Evolutionary conservation across 2,797 vertebrate species (phyloP), one percentile per base, ranked within the genome.

Genomic region (Bradypus variegatus): DNA sequence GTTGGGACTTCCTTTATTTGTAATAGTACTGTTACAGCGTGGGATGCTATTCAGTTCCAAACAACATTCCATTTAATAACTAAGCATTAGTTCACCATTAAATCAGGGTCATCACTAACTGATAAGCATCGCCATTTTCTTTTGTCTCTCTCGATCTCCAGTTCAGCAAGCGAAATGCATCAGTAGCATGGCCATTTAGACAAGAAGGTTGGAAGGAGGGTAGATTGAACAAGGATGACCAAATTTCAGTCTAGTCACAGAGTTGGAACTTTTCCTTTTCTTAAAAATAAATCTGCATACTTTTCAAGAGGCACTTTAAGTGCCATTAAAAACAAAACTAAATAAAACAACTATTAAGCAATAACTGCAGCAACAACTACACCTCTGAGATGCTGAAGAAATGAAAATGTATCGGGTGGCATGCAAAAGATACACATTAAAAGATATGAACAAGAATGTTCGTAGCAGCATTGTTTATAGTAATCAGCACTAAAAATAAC

Each of bases 11-110:
- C 93, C 76, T 94, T 94, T 93, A 95, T 96, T 96, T 96, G 92
- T 95, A 91, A 92, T 94, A 95, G 91, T n/a, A 65, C 94, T 70
- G 83, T 91, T 94, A 92, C 6, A 62, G 96, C 8, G 96, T 96
- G 92, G 96, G 95, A 94, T 83, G 96, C 92, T 93, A 89, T 96
- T 95, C 94, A 94, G 86, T 73, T 95, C 89, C 79, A 93, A 94
- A 95, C 93, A 94, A 94, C 94, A 96, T 94, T 94, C 94, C 95
- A 92, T 94, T 94, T 96, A 95, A 95, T 93, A 96, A 94, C 67
- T 36, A 92, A 85, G 91, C 91, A 95, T 93, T 92, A 90, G 92
- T 93, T 92, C 91, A 88, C 72, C 76, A 92, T 77, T 91, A 87
- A 93, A 93, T 92, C 92, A 94, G 94, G 31, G 5, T 70, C 80